Percentiles rank a stretch among this genome's conserved stretches.
phyloP scores from a whole-genome alignment of 2,797 vertebrate species.

The Tragelaphus eurycerus region DNA sequence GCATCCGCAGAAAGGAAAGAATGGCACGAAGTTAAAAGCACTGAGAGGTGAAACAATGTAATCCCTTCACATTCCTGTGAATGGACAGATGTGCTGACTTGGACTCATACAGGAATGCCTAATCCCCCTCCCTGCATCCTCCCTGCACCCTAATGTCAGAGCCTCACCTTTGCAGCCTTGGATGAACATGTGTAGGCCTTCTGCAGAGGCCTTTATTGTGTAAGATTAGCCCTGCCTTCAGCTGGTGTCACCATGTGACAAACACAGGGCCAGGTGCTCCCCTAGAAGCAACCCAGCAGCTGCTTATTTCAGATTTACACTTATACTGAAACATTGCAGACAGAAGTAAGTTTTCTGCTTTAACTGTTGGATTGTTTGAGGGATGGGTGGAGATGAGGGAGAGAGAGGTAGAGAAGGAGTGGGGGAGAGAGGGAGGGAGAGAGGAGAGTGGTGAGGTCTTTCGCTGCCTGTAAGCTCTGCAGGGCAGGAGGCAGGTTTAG shows the following conservation, averaged over 20 bases:
- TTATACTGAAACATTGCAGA: background rate
- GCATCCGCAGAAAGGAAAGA: background rate
- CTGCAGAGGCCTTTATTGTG: background rate
- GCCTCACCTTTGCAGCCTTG: background rate
- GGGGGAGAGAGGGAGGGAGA: background rate
- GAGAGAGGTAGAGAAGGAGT: fast-evolving
- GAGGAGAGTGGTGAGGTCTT: background rate
- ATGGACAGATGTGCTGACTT: background rate
- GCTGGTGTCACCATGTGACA: background rate
- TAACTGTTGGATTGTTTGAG: background rate
- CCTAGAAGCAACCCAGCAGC: background rate
- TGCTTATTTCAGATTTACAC: background rate
- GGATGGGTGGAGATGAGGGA: background rate
- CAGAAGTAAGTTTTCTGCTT: background rate
- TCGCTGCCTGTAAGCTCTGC: background rate
- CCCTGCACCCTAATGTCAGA: background rate
- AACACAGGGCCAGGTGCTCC: background rate
- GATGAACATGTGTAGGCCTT: background rate
- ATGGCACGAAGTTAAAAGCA: too few relatives aligned
- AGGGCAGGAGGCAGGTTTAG: too few relatives aligned
- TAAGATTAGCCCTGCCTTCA: background rate
- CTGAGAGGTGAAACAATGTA: fast-evolving
- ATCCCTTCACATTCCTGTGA: background rate
- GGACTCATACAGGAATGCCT: fast-evolving
- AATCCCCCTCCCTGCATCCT: too few relatives aligned